phyloP scores from a whole-genome alignment of 2,113 vertebrate genomes.

The Psettodes erumei region DNA sequence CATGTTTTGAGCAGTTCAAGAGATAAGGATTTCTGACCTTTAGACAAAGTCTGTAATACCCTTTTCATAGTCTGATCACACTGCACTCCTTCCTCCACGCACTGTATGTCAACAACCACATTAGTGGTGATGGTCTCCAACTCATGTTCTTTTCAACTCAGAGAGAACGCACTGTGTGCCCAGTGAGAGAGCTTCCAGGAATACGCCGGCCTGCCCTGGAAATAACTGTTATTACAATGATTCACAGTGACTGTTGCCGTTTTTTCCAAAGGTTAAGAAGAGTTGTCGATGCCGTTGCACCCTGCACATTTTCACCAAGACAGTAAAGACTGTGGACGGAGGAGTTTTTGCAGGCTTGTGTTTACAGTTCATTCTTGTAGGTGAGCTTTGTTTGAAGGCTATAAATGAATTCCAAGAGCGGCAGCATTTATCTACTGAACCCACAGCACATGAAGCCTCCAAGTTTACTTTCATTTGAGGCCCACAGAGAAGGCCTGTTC shows the following conservation, averaged over 20 bases:
- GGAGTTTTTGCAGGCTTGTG: not conserved
- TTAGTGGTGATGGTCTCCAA: not conserved
- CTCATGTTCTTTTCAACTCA: not conserved
- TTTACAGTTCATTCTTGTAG: constrained; percentile 17
- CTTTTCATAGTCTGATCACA: not conserved
- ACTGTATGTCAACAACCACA: constrained; percentile 23
- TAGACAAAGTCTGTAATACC: constrained; percentile 3
- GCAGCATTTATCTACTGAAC: not conserved
- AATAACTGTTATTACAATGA: constrained; percentile 17
- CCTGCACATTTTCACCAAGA: constrained; percentile 14
- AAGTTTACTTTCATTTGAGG: not conserved
- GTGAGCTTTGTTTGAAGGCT: constrained; percentile 26
- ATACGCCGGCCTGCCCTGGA: constrained; percentile 12
- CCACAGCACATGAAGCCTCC: not conserved
- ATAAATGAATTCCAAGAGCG: constrained; percentile 12
- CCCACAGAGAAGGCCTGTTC: not conserved
- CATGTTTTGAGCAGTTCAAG: constrained; percentile 17
- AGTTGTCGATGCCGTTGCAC: not conserved
- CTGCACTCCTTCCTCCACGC: not conserved
- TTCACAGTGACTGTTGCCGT: constrained; percentile 22
- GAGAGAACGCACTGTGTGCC: not conserved
- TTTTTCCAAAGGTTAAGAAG: constrained; percentile 16
- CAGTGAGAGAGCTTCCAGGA: constrained; percentile 17
- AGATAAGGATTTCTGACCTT: constrained; percentile 26
- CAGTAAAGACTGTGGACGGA: not conserved